Base-by-base conservation (phyloP, 2,888 invertebrate genomes). In the Tinea semifulvella region DNA sequence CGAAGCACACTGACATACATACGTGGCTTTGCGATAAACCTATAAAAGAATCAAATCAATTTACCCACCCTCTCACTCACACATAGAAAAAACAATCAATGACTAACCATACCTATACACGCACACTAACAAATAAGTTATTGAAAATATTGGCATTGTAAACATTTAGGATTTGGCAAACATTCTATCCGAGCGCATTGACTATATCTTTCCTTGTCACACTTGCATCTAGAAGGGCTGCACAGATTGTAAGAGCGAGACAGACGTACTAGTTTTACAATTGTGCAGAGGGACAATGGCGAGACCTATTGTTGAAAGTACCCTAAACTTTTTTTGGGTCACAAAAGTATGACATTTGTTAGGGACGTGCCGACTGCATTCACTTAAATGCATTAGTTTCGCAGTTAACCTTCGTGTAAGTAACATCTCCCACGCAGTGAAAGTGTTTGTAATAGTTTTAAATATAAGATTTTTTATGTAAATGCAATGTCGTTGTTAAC, bases 251-350 rank as follows among this genome's bases (percentile, higher is more conserved):
- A 38, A 57, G 65, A 76, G 52, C 47, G 62, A 54, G 75, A 76
- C 47, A 53, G 53, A 56, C 49, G 53, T 61, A 55, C 63, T 60
- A 61, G 67, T 67, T 69, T 71, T 69, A 73, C 68, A 73, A 69
- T 72, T 69, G 63, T 49, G 65, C 65, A 59, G 63, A 76, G 76
- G 76, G 74, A 79, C 79, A 79, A 74, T 75, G 59, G 74, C 61
- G 67, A 66, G 58, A 61, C 79, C 79, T 75, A 77, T 80, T 80
- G 79, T 80, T 79, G 65, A 63, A 68, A 68, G 74, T 79, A 75
- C 79, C 80, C 80, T 69, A 71, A 77, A 70, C 58, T 74, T 79
- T 79, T 79, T 80, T 80, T 79, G 74, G 76, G 79, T 76, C 79
- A 77, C 65, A 79, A 75, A 75, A 75, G 73, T 75, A 76, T 74